Evolutionary conservation across 2,888 invertebrate species (phyloP), one percentile per base, ranked within the genome.

Genomic region (Eupithecia tripunctaria): DNA sequence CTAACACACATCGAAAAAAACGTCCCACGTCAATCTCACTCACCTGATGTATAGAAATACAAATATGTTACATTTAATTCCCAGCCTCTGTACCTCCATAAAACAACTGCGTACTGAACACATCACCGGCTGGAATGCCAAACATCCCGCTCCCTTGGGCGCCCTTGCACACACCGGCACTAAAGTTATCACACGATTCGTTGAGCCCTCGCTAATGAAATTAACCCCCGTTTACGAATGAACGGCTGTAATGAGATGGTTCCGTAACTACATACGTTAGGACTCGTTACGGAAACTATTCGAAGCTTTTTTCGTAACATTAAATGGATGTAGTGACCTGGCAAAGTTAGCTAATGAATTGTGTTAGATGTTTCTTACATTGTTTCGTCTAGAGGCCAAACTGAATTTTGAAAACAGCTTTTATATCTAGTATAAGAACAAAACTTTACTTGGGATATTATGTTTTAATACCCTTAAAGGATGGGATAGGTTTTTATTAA

Each of bases 121-220:
- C 83, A 86, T 87, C 85, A 85, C 84, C 86, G 86, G 87, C 85
- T 82, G 79, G 76, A 80, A 83, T 82, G 79, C 80, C 80, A 81
- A 79, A 88, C 88, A 88, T 84, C 82, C 84, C 80, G 79, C 79
- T 89, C 91, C 90, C 93, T 82, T 81, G 91, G 89, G 93, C 80
- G 82, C 88, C 85, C 85, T 88, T 88, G 84, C 88, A 86, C 88
- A 91, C 89, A 91, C 89, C 92, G 89, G 88, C 88, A 88, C 89
- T 92, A 91, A 93, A 93, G 91, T 93, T 93, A 93, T 93, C 93
- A 93, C 93, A 93, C 92, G 93, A 92, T 92, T 93, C 94, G 94
- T 92, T 93, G 93, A 87, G 90, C 84, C 83, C 89, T 85, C 86
- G 85, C 91, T 94, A 94, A 94, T 94, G 93, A 94, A 94, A 94